Evolutionary conservation across 2,113 vertebrate genomes (phyloP).

Genomic region (Morone saxatilis): DNA sequence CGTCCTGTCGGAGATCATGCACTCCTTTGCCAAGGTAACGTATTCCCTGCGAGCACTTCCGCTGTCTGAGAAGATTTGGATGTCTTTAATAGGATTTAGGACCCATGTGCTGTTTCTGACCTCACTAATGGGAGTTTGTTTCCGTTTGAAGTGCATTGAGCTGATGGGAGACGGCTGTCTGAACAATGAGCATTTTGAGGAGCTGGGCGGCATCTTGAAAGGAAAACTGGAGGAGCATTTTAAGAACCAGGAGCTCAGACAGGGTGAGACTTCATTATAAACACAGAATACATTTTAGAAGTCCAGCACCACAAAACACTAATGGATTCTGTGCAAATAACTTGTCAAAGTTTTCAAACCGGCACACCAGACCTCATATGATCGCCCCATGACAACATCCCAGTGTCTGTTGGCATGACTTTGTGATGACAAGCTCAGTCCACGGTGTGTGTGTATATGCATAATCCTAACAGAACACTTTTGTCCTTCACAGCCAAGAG

Average conservation of each 20-base stretch:
- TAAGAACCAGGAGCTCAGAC: conserved; percentile 97
- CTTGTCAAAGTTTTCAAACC: too few species aligned
- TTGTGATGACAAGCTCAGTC: background rate
- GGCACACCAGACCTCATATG: too few species aligned
- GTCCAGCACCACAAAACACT: too few species aligned
- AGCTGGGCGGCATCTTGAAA: conserved; percentile 95
- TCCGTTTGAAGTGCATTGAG: conserved; percentile 89
- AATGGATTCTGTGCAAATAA: too few species aligned
- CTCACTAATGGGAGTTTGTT: background rate
- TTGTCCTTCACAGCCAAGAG: conserved; percentile 90
- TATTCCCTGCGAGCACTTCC: background rate
- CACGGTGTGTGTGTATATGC: background rate
- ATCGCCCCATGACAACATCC: too few species aligned
- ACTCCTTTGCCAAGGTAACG: conserved; percentile 97
- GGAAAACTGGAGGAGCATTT: conserved; percentile 98
- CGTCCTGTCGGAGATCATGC: conserved; percentile 98
- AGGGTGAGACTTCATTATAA: conserved; percentile 82
- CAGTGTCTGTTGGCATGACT: background rate
- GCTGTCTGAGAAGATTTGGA: background rate
- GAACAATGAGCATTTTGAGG: conserved; percentile 97
- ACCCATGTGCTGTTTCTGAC: background rate
- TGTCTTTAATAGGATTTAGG: too few species aligned
- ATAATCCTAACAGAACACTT: too few species aligned
- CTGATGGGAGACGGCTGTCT: conserved; percentile 98
- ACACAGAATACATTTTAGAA: too few species aligned